Conservation (phyloP, 2,888 invertebrate genomes). For the Clunio marinus region DNA sequence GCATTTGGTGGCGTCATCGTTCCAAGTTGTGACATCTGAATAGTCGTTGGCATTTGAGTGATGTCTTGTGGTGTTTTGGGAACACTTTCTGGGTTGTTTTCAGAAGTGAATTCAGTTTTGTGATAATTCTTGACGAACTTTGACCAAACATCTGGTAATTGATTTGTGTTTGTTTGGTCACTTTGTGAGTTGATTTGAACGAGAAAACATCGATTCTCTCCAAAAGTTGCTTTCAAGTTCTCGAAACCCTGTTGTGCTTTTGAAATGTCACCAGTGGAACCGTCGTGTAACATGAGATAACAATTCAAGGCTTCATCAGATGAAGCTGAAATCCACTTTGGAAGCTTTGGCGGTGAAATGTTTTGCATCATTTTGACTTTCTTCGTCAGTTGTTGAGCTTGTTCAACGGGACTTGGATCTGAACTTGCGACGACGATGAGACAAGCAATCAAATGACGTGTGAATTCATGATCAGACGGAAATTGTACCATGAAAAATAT, state of each 20-base stretch:
- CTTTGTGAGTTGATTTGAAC: constrained; percentile 82
- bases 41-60: constrained; percentile 48
- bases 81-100: constrained; percentile 52
- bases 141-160: constrained; percentile 84
- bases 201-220: constrained; percentile 80
- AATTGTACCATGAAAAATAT: constrained; percentile 83
- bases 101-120: constrained; percentile 51
- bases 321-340: constrained; percentile 73
- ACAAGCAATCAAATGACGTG: constrained; percentile 81
- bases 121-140: constrained; percentile 65
- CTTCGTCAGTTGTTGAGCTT: constrained; percentile 74
- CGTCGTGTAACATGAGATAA: constrained; percentile 87
- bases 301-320: constrained; percentile 69
- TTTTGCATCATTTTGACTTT: constrained; percentile 74
- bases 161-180: constrained; percentile 54
- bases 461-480: constrained; percentile 93
- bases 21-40: constrained; percentile 45
- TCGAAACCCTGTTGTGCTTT: constrained; percentile 82
- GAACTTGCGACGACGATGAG: constrained; percentile 69
- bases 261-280: constrained; percentile 47
- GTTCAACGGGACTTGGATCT: constrained; percentile 75
- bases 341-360: constrained; percentile 69
- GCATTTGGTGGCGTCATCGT: constrained; percentile 41
- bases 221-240: constrained; percentile 81
- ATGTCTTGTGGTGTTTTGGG: constrained; percentile 58